Conservation (phyloP, 1,140 invertebrate genomes). For the Lepidurus apus region DNA sequence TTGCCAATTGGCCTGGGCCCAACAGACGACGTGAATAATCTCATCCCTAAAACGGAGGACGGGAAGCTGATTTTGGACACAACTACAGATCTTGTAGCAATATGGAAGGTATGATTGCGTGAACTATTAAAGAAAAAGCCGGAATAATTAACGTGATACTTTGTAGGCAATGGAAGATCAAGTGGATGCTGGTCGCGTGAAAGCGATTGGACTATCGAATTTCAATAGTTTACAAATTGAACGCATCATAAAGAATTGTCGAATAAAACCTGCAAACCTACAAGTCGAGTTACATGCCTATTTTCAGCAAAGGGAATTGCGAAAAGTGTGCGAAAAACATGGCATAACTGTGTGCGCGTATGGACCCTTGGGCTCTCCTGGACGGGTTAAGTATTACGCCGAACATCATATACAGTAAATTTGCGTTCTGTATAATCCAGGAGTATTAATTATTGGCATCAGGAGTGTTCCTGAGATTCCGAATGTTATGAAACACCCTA, state of each 20-base stretch:
- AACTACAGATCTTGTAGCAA: conserved; percentile 35
- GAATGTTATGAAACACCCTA: conserved; percentile 33
- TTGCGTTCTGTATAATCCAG: background rate
- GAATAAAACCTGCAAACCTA: conserved; percentile 51
- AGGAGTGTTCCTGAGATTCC: conserved; percentile 28
- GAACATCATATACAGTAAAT: conserved; percentile 26
- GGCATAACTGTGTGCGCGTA: conserved; percentile 48
- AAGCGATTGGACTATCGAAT: conserved; percentile 72
- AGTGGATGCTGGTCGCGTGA: conserved; percentile 53
- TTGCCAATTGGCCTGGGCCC: conserved; percentile 42
- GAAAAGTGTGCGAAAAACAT: conserved; percentile 44
- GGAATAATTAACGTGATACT: too few relatives aligned
- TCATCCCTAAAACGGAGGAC: conserved; percentile 34
- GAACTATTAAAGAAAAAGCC: too few relatives aligned
- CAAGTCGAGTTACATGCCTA: conserved; percentile 48
- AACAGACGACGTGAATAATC: conserved; percentile 35
- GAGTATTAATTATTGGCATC: background rate
- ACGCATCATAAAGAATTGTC: conserved; percentile 45
- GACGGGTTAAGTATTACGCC: conserved; percentile 30
- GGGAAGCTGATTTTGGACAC: conserved; percentile 36
- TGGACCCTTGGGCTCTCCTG: conserved; percentile 44
- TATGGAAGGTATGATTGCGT: conserved; percentile 37
- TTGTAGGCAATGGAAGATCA: conserved; percentile 66
- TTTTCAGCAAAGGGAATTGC: conserved; percentile 47
- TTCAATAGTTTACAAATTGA: conserved; percentile 57